Conservation (phyloP, 2,797 vertebrate species). For the Numenius phaeopus region DNA sequence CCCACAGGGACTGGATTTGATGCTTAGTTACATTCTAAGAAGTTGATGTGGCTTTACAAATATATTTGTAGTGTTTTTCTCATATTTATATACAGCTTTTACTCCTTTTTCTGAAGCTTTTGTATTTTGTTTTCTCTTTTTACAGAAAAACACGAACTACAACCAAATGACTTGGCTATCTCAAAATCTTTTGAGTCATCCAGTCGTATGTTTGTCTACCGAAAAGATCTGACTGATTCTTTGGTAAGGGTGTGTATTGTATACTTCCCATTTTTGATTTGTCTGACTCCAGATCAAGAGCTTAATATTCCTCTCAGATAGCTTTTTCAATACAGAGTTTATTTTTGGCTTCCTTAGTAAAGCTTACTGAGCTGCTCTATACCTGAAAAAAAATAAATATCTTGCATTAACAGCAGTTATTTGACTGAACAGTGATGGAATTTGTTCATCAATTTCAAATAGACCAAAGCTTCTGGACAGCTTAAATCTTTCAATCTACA, state of each 20-base stretch:
- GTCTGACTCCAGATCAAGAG: neutral
- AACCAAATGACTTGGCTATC: constrained; percentile 89
- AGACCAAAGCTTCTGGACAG: constrained; percentile 3
- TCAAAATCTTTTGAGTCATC: constrained; percentile 86
- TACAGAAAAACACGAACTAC: constrained; percentile 90
- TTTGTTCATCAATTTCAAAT: constrained; percentile 52
- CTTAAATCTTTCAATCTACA: constrained; percentile 31
- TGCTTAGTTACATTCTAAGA: neutral
- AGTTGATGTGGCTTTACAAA: neutral
- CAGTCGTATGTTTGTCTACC: constrained; percentile 91
- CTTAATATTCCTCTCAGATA: neutral
- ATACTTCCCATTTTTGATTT: neutral
- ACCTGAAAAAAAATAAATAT: neutral
- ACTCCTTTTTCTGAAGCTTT: constrained; percentile 52
- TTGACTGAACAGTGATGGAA: constrained; percentile 24
- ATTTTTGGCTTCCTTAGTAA: neutral
- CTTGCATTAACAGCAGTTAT: neutral
- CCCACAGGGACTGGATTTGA: neutral
- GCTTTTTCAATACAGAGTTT: neutral
- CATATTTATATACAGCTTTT: neutral
- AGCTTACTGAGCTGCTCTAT: neutral
- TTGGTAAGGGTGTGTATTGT: constrained; percentile 81
- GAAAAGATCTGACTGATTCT: constrained; percentile 89
- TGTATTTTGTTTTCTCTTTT: constrained; percentile 1
- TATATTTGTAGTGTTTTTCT: neutral